These are phyloP conservation scores for Halcyon malimbica DNA, from an alignment of 2,113 vertebrate genomes.

Conservation along the genomic window DNA sequence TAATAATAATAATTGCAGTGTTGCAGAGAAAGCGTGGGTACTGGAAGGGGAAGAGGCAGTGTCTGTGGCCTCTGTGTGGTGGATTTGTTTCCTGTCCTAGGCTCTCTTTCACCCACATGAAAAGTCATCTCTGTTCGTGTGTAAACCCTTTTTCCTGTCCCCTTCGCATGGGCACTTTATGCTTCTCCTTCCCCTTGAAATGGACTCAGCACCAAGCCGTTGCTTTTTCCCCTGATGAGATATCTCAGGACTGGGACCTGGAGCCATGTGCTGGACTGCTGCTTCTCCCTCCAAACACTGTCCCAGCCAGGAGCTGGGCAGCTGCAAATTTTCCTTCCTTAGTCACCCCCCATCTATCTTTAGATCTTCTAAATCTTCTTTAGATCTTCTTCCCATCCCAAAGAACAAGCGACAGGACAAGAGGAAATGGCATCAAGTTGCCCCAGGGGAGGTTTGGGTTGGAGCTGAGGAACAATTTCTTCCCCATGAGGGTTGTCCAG, in stretches of 20 bases:
- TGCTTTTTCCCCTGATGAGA: neutral
- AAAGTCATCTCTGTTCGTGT: neutral
- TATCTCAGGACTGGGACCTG: neutral
- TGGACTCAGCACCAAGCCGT: neutral
- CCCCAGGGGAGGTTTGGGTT: neutral
- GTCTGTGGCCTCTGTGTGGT: neutral
- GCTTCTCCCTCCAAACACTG: neutral
- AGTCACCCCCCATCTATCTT: neutral
- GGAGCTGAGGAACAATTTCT: neutral
- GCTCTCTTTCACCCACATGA: neutral
- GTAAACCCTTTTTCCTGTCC: neutral
- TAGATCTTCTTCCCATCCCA: neutral
- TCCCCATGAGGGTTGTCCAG: neutral
- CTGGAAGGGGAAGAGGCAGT: neutral
- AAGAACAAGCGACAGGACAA: neutral
- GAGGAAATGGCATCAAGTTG: neutral
- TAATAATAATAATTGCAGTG: neutral
- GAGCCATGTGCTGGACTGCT: rapidly evolving
- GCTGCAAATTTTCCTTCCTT: neutral
- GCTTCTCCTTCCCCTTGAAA: neutral
- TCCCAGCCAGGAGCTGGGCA: neutral
- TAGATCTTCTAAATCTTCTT: neutral
- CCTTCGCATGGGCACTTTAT: neutral
- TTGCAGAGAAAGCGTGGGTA: neutral
- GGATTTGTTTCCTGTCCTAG: neutral